A percentile compares a stretch with the other conserved stretches of the same genome.
Conservation (phyloP, 2,113 vertebrate species). For the Cathartes aura region DNA sequence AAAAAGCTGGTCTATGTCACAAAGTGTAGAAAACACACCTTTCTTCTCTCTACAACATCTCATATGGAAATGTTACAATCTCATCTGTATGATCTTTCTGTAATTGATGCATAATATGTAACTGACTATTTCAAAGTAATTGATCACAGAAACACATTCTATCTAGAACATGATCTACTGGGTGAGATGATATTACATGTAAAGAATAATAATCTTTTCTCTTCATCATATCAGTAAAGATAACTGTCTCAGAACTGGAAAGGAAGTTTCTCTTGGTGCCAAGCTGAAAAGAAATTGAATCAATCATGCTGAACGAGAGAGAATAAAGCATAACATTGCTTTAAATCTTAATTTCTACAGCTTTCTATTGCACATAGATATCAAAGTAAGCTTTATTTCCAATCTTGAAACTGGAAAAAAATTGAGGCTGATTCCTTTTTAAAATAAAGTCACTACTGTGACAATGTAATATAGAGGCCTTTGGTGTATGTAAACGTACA, state of each 20-base stretch:
- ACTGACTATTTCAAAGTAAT: neutral
- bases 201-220: neutral
- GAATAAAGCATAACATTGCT: neutral
- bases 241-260: neutral
- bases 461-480: neutral
- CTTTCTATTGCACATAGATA: neutral
- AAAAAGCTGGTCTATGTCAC: neutral
- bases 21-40: neutral
- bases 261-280: neutral
- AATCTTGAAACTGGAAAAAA: neutral
- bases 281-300: neutral
- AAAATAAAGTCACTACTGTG: neutral
- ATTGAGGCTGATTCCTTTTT: neutral
- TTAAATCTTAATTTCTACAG: neutral
- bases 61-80: neutral
- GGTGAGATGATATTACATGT: neutral
- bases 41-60: neutral
- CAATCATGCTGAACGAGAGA: neutral
- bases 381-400: neutral
- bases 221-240: neutral
- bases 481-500: neutral
- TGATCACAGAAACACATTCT: neutral
- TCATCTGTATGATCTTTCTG: neutral
- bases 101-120: neutral
- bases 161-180: neutral